Evolutionary conservation across 2,797 vertebrate species (phyloP), one percentile per base, ranked within the genome.

Genomic region (Odontamblyopus lacepedii): DNA sequence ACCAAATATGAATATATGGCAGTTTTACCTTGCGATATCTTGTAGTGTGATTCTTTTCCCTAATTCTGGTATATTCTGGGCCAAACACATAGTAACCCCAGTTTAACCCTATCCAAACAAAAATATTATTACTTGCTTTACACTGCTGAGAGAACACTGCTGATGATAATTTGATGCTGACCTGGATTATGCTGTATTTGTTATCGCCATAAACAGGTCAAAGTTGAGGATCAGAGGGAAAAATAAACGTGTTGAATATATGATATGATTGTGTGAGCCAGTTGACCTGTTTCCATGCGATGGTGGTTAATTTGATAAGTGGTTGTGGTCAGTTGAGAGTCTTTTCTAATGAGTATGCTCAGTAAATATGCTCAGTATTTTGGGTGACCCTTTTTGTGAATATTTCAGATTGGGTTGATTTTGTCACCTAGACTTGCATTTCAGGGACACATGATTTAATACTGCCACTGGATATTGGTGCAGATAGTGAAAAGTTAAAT

Each of bases 191-290:
- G 66, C 7, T 2, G 18, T 2, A 51, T 71, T 65, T 57, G 67
- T 78, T 76, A 72, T 63, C 16, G 16, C 0, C 3, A 38, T 77
- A 71, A 62, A 73, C 66, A n/a, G 35, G 51, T 67, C 50, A 77
- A 84, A 66, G 51, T 50, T 0, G 11, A 63, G 56, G 80, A 76
- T 77, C 63, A 68, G 0, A 1, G 56, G 67, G 76, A 76, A 82
- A 91, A 80, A 79, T 78, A 85, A 83, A 80, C 82, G 72, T 67
- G 74, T 48, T 68, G 73, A 80, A 72, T 44, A 83, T 69, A 67
- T 82, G 84, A 89, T 85, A 81, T 71, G 15, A 62, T 50, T 12
- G 5, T 44, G 73, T 65, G 51, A 4, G 53, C 16, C 30, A 26
- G 63, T 77, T 75, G 70, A 41, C 73, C n/a, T 56, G 12, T 76